Evolutionary conservation across 2,113 vertebrate genomes (phyloP).

Genomic region (Passer montanus): DNA sequence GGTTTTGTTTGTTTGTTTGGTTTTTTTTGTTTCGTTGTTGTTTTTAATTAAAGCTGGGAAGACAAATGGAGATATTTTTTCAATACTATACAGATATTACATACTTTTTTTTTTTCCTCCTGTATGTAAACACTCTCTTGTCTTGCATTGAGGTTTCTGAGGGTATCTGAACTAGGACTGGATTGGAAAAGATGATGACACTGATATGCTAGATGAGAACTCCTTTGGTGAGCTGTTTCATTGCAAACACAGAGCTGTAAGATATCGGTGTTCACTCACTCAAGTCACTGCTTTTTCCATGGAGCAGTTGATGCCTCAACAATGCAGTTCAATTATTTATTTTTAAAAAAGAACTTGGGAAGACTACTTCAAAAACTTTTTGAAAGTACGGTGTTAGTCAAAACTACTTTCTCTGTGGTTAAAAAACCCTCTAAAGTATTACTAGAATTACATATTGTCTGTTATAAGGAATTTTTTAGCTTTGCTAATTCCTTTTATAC

Average conservation of each 20-base stretch:
- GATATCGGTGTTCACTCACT: not conserved
- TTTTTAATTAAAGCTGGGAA: not conserved
- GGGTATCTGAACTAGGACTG: not conserved
- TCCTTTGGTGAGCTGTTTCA: not conserved
- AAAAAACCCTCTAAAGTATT: not conserved
- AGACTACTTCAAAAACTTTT: not conserved
- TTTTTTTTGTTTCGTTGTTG: too few species aligned
- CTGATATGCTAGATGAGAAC: not conserved
- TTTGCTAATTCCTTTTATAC: not conserved
- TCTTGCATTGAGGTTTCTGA: not conserved
- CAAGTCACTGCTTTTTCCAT: not conserved
- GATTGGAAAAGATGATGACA: not conserved
- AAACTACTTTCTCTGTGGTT: not conserved
- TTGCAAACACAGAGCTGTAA: not conserved
- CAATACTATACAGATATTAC: not conserved
- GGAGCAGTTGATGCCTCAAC: not conserved
- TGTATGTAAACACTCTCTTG: fast-evolving
- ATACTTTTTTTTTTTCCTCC: not conserved
- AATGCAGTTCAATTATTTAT: not conserved
- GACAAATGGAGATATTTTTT: not conserved
- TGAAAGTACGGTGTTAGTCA: not conserved
- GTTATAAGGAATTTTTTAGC: not conserved
- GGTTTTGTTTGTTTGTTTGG: not conserved
- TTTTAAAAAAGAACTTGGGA: not conserved
- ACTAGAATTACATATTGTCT: not conserved